These are phyloP conservation scores for Metellina segmentata DNA, from an alignment of 2,888 invertebrate species.

Conservation along the genomic window DNA sequence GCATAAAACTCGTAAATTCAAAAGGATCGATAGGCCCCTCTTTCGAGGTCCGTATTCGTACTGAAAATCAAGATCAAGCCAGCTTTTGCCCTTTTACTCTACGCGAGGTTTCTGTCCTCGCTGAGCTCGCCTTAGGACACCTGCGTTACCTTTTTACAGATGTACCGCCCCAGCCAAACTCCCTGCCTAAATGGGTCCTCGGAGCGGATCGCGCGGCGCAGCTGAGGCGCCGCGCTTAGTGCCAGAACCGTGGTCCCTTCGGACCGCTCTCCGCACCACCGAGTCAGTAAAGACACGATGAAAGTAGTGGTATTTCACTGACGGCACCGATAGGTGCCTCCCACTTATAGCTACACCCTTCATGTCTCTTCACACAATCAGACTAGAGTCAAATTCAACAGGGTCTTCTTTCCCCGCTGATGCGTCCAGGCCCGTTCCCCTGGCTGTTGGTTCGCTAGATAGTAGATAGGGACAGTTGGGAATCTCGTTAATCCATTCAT, in stretches of 20 bases:
- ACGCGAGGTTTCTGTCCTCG: constrained; percentile 87
- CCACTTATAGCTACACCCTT: no score
- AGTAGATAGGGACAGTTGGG: constrained; percentile 62
- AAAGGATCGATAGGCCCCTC: constrained; percentile 87
- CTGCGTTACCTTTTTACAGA: constrained; percentile 84
- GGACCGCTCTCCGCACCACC: constrained; percentile 22
- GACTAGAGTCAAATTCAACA: no score
- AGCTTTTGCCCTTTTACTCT: constrained; percentile 87
- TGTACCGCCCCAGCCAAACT: constrained; percentile 74
- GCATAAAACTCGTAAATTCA: constrained; percentile 82
- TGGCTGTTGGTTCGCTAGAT: constrained; percentile 81
- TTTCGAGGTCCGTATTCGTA: constrained; percentile 83
- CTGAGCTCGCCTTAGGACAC: constrained; percentile 85
- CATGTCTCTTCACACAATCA: no score
- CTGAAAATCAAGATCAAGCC: constrained; percentile 86
- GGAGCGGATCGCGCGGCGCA: not conserved
- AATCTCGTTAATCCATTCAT: constrained; percentile 74
- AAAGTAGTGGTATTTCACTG: constrained; percentile 82
- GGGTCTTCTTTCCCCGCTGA: constrained; percentile 1
- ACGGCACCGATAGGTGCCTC: no score
- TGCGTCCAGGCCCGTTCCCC: constrained; percentile 85
- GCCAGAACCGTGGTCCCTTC: no score
- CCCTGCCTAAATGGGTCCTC: constrained; percentile 32
- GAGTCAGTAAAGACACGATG: constrained; percentile 72
- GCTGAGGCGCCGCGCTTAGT: no score